Evolutionary conservation across 1,140 invertebrate genomes (phyloP).

Genomic region (Pollicipes pollicipes): DNA sequence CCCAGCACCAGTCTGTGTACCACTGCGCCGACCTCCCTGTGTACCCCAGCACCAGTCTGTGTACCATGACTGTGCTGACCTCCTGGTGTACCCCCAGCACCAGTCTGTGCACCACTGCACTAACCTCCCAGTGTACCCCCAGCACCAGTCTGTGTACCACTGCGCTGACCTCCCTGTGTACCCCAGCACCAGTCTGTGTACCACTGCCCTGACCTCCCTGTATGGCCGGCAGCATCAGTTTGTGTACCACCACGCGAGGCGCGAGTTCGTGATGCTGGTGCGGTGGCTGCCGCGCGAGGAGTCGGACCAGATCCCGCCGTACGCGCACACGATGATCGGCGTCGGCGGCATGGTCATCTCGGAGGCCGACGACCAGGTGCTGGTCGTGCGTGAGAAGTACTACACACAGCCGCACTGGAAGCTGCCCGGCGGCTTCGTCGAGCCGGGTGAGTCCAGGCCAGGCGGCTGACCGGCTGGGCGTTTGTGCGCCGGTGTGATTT

Average conservation of each 20-base stretch:
- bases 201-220: constrained; percentile 12
- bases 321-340: constrained; percentile 68
- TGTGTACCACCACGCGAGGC: constrained; percentile 66
- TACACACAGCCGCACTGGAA: constrained; percentile 50
- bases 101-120: too few relatives aligned
- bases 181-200: too few relatives aligned
- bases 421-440: constrained; percentile 75
- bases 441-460: constrained; percentile 40
- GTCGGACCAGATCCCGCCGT: constrained; percentile 46
- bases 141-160: too few relatives aligned
- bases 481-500: too few relatives aligned
- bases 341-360: constrained; percentile 74
- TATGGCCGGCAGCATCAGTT: constrained; percentile 47
- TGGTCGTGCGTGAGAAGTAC: constrained; percentile 60
- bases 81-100: too few relatives aligned
- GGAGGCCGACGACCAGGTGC: constrained; percentile 41
- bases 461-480: too few relatives aligned
- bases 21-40: too few relatives aligned
- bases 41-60: too few relatives aligned
- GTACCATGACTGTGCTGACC: too few relatives aligned
- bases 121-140: too few relatives aligned
- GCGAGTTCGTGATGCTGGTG: constrained; percentile 56
- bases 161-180: too few relatives aligned
- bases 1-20: too few relatives aligned
- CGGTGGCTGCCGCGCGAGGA: constrained; percentile 52